phyloP scores from a whole-genome alignment of 2,888 invertebrate species.

The Volucella inanis region DNA sequence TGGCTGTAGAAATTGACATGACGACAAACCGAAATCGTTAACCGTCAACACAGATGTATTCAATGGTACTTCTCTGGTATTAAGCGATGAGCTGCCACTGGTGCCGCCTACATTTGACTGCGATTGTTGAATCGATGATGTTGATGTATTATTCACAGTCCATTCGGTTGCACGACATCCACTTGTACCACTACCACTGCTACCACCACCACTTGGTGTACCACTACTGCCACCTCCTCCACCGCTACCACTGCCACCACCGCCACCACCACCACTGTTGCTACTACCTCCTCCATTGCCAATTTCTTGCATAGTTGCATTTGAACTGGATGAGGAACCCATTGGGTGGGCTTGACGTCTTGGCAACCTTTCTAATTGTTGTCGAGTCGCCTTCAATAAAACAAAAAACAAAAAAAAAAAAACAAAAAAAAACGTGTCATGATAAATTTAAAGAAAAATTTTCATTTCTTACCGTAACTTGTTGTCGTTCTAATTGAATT shows the following conservation, averaged over 20 bases:
- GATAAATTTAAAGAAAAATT: slow-evolving; percentile 7
- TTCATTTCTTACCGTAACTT: slow-evolving; percentile 86
- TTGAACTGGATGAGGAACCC: slow-evolving; percentile 85
- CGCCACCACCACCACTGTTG: slow-evolving; percentile 76
- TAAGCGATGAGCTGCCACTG: slow-evolving; percentile 81
- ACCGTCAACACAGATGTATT: slow-evolving; percentile 78
- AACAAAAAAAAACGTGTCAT: not conserved
- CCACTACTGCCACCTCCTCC: slow-evolving; percentile 75
- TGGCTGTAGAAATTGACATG: slow-evolving; percentile 77
- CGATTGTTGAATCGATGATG: slow-evolving; percentile 80
- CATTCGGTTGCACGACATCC: slow-evolving; percentile 80
- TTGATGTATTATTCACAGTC: slow-evolving; percentile 80
- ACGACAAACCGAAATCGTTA: slow-evolving; percentile 77
- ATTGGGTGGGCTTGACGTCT: slow-evolving; percentile 90
- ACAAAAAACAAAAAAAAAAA: slow-evolving; percentile 62
- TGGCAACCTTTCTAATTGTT: slow-evolving; percentile 94
- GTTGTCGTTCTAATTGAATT: slow-evolving; percentile 94
- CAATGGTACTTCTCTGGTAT: slow-evolving; percentile 81
- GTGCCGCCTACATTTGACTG: slow-evolving; percentile 81
- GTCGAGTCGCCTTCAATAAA: slow-evolving; percentile 88
- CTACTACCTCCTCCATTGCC: slow-evolving; percentile 79
- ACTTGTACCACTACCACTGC: slow-evolving; percentile 75
- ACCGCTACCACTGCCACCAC: slow-evolving; percentile 75
- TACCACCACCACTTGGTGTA: slow-evolving; percentile 75
- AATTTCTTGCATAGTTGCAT: slow-evolving; percentile 84